phyloP scores from a whole-genome alignment of 2,113 vertebrate genomes.

The Fulica atra region DNA sequence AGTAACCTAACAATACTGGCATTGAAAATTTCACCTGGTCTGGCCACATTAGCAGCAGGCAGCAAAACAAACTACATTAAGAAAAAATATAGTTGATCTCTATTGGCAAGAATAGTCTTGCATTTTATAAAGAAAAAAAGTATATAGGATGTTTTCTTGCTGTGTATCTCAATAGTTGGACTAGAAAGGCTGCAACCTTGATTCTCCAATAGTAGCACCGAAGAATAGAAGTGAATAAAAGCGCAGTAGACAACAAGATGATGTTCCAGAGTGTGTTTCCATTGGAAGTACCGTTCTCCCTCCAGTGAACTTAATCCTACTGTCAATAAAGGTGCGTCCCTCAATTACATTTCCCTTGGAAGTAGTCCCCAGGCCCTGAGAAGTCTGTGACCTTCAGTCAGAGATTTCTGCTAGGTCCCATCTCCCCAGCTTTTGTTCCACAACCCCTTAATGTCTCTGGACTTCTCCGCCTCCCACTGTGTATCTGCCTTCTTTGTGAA shows the following conservation, averaged over 20 bases:
- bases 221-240: background rate
- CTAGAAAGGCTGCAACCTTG: accelerated
- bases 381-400: background rate
- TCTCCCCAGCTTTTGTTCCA: background rate
- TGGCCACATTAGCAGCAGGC: background rate
- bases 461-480: background rate
- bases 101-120: background rate
- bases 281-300: background rate
- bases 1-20: background rate
- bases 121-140: background rate
- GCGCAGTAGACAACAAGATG: accelerated
- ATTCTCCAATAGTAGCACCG: background rate
- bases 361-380: background rate
- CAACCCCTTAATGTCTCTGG: accelerated
- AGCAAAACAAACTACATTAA: background rate
- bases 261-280: background rate
- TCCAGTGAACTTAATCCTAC: background rate
- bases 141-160: background rate
- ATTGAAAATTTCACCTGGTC: background rate
- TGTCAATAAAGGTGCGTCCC: background rate
- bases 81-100: background rate
- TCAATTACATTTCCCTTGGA: background rate
- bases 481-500: background rate
- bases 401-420: background rate
- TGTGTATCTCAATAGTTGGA: background rate